These are phyloP conservation scores for Nibea coibor DNA, from an alignment of 2,113 vertebrate species.

Conservation along the genomic window DNA sequence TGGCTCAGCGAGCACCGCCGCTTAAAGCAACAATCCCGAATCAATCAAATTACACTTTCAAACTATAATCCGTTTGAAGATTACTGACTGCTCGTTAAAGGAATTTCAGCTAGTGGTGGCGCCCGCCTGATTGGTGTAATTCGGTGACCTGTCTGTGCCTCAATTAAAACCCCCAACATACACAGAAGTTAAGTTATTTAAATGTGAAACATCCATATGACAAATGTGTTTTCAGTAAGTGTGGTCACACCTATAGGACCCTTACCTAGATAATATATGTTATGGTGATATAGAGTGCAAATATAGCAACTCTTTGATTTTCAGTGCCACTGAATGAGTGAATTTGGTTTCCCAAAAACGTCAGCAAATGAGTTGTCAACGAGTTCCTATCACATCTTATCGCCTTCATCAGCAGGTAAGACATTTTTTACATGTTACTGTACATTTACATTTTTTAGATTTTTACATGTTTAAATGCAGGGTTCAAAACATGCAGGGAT, in stretches of 20 bases:
- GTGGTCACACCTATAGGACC: background rate
- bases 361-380: too few relatives aligned
- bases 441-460: too few relatives aligned
- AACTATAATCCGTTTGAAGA: slow-evolving; percentile 1
- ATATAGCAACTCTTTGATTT: background rate
- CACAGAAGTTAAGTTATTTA: background rate
- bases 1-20: slow-evolving; percentile 57
- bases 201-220: background rate
- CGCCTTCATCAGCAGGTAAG: too few relatives aligned
- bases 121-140: background rate
- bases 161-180: background rate
- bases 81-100: background rate
- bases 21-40: slow-evolving; percentile 41
- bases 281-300: background rate
- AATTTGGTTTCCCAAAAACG: background rate
- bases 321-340: background rate
- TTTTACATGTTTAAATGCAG: background rate
- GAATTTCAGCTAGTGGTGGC: background rate
- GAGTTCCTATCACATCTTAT: too few relatives aligned
- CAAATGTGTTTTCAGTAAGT: background rate
- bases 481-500: background rate
- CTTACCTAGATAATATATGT: background rate
- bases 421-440: too few relatives aligned
- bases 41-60: slow-evolving; percentile 43
- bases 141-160: background rate